Evolutionary conservation across 2,797 vertebrate genomes (phyloP).

Genomic region (Acipenser oxyrinchus): DNA sequence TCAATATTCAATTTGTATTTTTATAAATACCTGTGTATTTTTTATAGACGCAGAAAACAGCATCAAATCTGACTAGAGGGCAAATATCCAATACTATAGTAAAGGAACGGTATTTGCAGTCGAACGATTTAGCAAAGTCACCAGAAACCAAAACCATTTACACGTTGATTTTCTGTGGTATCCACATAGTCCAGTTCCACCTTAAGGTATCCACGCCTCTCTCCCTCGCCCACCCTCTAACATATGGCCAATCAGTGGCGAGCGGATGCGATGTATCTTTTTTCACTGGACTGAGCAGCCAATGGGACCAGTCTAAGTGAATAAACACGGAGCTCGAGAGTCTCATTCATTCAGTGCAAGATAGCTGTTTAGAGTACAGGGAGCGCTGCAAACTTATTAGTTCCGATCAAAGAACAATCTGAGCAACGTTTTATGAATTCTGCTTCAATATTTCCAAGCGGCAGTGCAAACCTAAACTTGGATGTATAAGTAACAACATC

Average conservation of each 20-base stretch:
- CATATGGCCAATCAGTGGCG: constrained; percentile 65
- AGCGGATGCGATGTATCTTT: constrained; percentile 70
- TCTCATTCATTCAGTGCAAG: constrained; percentile 68
- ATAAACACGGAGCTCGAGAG: constrained; percentile 56
- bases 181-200: constrained; percentile 40
- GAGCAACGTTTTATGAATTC: constrained; percentile 19
- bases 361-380: constrained; percentile 40
- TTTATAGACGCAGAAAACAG: too few relatives aligned
- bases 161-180: too few relatives aligned
- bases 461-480: constrained; percentile 20
- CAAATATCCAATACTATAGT: too few relatives aligned
- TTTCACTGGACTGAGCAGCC: constrained; percentile 61
- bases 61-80: too few relatives aligned
- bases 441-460: background rate
- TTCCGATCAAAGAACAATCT: constrained; percentile 31
- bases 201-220: constrained; percentile 54
- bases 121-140: too few relatives aligned
- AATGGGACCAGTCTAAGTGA: constrained; percentile 53
- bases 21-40: too few relatives aligned
- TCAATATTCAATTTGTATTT: too few relatives aligned
- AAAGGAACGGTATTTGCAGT: too few relatives aligned
- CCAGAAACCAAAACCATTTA: too few relatives aligned
- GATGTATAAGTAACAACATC: constrained; percentile 30
- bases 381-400: constrained; percentile 27
- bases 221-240: constrained; percentile 46